A percentile compares a stretch with the other conserved stretches of the same genome.
Conservation (phyloP, 1,140 invertebrate genomes). For the Rhagoletis zephyria region DNA sequence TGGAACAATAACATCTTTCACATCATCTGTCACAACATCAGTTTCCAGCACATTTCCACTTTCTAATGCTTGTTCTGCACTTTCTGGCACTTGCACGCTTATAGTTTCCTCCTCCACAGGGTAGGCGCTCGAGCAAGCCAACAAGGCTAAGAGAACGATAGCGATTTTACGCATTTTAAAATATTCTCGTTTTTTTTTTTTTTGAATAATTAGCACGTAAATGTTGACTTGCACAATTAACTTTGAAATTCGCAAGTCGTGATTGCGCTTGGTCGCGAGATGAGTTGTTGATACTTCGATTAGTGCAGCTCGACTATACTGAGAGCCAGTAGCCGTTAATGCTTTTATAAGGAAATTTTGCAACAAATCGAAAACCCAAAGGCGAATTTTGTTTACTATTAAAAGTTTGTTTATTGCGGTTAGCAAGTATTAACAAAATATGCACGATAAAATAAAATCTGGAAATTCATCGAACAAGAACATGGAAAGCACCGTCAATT, state of each 20-base stretch:
- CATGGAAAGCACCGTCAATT: too few relatives aligned
- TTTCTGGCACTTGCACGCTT: neutral
- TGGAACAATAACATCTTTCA: neutral
- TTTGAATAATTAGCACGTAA: neutral
- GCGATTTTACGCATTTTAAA: neutral
- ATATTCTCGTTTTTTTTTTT: neutral
- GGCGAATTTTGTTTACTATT: neutral
- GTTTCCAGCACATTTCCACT: neutral
- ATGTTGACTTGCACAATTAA: neutral
- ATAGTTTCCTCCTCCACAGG: neutral
- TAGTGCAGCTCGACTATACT: neutral
- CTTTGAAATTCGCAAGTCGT: too few relatives aligned
- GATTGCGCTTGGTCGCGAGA: neutral
- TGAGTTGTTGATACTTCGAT: neutral
- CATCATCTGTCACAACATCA: neutral
- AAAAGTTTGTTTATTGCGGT: constrained; percentile 12
- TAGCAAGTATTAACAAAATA: too few relatives aligned
- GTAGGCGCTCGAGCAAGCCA: neutral
- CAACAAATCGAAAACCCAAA: neutral
- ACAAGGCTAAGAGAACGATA: constrained; percentile 5
- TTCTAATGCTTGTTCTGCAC: neutral
- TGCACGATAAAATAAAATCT: too few relatives aligned
- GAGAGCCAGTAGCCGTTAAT: neutral
- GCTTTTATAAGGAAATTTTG: constrained; percentile 33
- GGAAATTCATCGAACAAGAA: too few relatives aligned